phyloP scores from a whole-genome alignment of 2,888 invertebrate genomes.

The Ernsta delagoae region DNA sequence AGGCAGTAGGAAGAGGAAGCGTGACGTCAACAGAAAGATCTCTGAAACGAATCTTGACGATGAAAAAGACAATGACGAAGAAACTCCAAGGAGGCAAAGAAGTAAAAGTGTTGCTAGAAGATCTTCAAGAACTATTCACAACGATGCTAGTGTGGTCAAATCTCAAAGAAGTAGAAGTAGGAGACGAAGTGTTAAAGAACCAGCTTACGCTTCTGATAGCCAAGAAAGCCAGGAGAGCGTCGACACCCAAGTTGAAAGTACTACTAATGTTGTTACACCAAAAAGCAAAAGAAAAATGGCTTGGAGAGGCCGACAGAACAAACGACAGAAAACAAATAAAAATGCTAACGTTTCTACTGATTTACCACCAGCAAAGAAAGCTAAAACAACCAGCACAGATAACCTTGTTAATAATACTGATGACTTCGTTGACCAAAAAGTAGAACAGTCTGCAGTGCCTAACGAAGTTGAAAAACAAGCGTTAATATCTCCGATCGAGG shows the following conservation, averaged over 20 bases:
- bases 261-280: slow-evolving; percentile 52
- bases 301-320: slow-evolving; percentile 79
- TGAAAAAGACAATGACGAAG: slow-evolving; percentile 58
- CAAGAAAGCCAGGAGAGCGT: slow-evolving; percentile 74
- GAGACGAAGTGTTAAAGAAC: slow-evolving; percentile 61
- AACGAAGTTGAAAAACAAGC: slow-evolving; percentile 46
- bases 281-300: slow-evolving; percentile 78
- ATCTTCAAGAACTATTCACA: slow-evolving; percentile 60
- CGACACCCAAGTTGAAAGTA: slow-evolving; percentile 48
- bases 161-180: slow-evolving; percentile 55
- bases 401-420: slow-evolving; percentile 62
- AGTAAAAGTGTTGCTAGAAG: slow-evolving; percentile 72
- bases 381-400: slow-evolving; percentile 54
- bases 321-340: slow-evolving; percentile 62
- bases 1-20: slow-evolving; percentile 68
- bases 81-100: slow-evolving; percentile 63
- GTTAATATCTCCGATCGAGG: slow-evolving; percentile 53
- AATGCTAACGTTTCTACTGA: slow-evolving; percentile 46
- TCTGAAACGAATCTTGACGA: slow-evolving; percentile 64
- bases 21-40: slow-evolving; percentile 63
- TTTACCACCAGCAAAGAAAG: slow-evolving; percentile 66
- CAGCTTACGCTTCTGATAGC: slow-evolving; percentile 68
- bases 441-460: slow-evolving; percentile 42
- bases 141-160: slow-evolving; percentile 52
- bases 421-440: slow-evolving; percentile 59